Base-by-base conservation (phyloP, 2,113 vertebrate species). In the Delphinapterus leucas region DNA sequence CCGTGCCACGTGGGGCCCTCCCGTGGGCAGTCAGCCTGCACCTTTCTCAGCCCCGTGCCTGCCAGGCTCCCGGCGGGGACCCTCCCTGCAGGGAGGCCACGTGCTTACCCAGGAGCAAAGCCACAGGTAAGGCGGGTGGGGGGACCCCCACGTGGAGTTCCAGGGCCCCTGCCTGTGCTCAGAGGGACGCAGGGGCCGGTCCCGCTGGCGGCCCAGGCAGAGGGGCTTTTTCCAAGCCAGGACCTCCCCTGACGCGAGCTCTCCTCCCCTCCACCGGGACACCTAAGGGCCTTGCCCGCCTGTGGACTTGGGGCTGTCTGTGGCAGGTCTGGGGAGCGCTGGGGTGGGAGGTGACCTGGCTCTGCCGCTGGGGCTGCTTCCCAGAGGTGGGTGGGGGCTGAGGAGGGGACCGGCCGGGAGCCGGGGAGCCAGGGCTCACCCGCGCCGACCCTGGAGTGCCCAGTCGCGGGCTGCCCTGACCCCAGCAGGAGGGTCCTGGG, bases 71-170 rank as follows among this genome's bases (percentile, higher is more conserved):
- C 0, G 67, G 84, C 6, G 15, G 31, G n/a, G 36, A 18, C 33
- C 21, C 36, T 3, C 1, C 7, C 15, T 15, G 25, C 58, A 53
- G 4, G 44, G 36, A 28, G 14, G 38, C 1, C 8, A 26, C 0
- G 2, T 1, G 14, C 20, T 0, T 5, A 0, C 1, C 17, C 14
- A 1, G 17, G 2, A 31, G 15, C 61, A 17, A 17, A 47, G 63
- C 58, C 58, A 5, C 2, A 11, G 8, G 15, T 7, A 1, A 2
- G 8, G 70, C 1, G 3, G 47, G 21, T 0, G 14, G 2, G 0
- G 36, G 44, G 31, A 12, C n/a, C 17, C 49, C 53, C 1, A 0
- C 11, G 4, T 1, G 15, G 17, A 38, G 41, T 15, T 4, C 28
- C 13, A 12, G 49, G 81, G 36, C 41, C 44, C 18, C 38, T 3